Conservation (phyloP, 2,797 vertebrate species). For the Amniataba percoides region DNA sequence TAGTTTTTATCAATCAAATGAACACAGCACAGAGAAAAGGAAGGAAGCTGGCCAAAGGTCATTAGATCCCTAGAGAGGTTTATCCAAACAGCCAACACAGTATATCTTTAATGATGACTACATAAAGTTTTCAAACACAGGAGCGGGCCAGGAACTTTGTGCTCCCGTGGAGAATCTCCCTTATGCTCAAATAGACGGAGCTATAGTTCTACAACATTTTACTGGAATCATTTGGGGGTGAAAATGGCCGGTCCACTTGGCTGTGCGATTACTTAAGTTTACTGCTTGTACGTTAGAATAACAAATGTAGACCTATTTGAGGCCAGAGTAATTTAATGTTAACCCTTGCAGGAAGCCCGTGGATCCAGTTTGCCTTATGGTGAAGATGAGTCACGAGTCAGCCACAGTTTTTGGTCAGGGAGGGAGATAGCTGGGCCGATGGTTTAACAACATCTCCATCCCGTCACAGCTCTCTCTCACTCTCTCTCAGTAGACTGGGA, state of each 20-base stretch:
- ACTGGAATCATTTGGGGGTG: not conserved
- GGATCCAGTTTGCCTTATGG: constrained; percentile 47
- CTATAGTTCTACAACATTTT: constrained; percentile 2
- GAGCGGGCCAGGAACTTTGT: constrained; percentile 11
- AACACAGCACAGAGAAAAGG: not conserved
- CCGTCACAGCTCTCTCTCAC: constrained; percentile 36
- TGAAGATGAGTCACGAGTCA: constrained; percentile 71
- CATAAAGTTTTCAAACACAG: constrained; percentile 14
- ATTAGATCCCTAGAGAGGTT: constrained; percentile 16
- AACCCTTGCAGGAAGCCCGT: constrained; percentile 42
- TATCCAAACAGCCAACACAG: constrained; percentile 21
- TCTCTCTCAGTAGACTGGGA: constrained; percentile 43
- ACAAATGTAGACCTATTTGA: constrained; percentile 47
- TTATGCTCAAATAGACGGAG: not conserved
- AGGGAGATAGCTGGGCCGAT: constrained; percentile 38
- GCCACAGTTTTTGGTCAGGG: constrained; percentile 33
- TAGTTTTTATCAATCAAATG: not conserved
- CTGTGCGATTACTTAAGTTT: constrained; percentile 31
- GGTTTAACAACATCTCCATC: constrained; percentile 64
- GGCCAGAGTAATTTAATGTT: constrained; percentile 57
- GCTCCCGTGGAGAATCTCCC: constrained; percentile 21
- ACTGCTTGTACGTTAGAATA: constrained; percentile 4
- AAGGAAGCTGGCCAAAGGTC: constrained; percentile 15
- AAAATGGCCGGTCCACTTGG: constrained; percentile 3
- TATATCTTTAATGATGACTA: constrained; percentile 28